Percentiles rank a stretch among this genome's conserved stretches.
Evolutionary conservation across 2,113 vertebrate species (phyloP).

Genomic region (Aramus guarauna): DNA sequence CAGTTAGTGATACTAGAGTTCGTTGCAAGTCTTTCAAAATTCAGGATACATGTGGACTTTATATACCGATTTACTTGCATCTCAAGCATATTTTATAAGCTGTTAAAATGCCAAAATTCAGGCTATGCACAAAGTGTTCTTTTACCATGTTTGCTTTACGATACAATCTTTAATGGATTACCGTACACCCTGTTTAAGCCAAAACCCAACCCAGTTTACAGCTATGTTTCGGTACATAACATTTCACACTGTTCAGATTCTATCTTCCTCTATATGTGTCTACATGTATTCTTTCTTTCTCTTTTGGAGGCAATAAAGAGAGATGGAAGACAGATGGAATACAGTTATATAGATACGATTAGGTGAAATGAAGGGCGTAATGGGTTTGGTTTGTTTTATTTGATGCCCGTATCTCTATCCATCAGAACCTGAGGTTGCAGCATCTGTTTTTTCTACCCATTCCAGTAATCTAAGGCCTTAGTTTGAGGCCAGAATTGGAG

Average conservation of each 20-base stretch:
- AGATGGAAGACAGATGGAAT: background rate
- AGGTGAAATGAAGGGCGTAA: background rate
- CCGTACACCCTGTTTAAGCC: background rate
- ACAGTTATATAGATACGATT: background rate
- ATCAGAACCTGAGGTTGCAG: background rate
- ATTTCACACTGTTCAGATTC: background rate
- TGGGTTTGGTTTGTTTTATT: background rate
- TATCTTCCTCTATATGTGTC: background rate
- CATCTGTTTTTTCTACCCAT: background rate
- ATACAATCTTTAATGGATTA: slow-evolving; percentile 31
- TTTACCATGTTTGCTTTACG: slow-evolving; percentile 6
- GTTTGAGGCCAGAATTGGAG: background rate
- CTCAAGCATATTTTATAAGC: background rate
- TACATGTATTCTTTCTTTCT: background rate
- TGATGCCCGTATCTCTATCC: background rate
- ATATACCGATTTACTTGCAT: background rate
- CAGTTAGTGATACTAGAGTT: background rate
- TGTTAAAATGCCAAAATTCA: slow-evolving; percentile 12
- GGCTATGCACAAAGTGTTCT: background rate
- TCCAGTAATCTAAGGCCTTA: background rate
- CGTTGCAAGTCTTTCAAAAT: background rate
- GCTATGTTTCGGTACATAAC: background rate
- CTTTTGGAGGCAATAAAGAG: background rate
- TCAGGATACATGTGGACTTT: background rate
- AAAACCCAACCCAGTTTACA: background rate